Conservation (phyloP, 35 echinoderm and acorn worm species). For the Ptychodera flava region DNA sequence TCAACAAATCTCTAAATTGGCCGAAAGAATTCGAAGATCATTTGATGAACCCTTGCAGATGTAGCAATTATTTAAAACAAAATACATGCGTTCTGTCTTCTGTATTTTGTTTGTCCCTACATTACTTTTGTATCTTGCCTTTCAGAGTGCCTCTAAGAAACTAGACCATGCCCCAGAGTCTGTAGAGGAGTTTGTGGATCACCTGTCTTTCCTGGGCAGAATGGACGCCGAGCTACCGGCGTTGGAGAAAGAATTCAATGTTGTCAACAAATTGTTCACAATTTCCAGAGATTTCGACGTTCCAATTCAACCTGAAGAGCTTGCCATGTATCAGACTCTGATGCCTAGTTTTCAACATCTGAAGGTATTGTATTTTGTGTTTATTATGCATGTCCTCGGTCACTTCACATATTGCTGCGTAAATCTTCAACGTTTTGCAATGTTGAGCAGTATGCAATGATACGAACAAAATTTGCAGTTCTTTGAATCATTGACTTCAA, state of each 20-base stretch:
- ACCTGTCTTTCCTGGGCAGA: conserved; percentile 72
- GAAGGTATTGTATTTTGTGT: conserved; percentile 49
- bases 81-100: too few relatives aligned
- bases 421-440: background rate
- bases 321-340: conserved; percentile 94
- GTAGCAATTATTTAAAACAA: too few relatives aligned
- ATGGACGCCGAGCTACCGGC: conserved; percentile 67
- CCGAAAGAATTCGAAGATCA: too few relatives aligned
- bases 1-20: too few relatives aligned
- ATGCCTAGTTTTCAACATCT: conserved; percentile 99
- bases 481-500: background rate
- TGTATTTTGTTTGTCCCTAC: too few relatives aligned
- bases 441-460: too few relatives aligned
- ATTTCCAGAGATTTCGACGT: conserved; percentile 88
- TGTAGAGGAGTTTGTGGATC: conserved; percentile 93
- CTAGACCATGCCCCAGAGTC: conserved; percentile 69
- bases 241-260: conserved; percentile 81
- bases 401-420: background rate
- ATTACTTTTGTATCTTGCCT: too few relatives aligned
- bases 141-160: conserved; percentile 90
- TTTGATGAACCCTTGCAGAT: too few relatives aligned
- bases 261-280: conserved; percentile 88
- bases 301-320: conserved; percentile 80
- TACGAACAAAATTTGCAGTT: background rate
- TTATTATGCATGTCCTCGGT: background rate